These are phyloP conservation scores for Aselliscus stoliczkanus DNA, from an alignment of 2,797 vertebrate species.

Conservation along the genomic window DNA sequence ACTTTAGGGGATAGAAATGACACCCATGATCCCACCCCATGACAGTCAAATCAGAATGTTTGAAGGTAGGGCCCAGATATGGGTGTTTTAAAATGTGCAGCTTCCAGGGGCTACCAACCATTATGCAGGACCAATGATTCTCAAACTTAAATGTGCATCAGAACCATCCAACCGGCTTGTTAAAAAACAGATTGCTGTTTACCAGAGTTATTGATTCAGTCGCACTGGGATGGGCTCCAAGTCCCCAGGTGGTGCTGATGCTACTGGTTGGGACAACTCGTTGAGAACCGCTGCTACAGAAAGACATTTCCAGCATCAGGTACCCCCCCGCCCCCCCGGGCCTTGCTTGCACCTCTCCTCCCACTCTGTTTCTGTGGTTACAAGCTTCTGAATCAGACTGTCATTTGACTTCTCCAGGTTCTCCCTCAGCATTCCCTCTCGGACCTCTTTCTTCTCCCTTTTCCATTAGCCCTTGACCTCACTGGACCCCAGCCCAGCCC, in stretches of 20 bases:
- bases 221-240: not conserved
- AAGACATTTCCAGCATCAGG: rapidly evolving
- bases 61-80: not conserved
- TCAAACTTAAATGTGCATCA: not conserved
- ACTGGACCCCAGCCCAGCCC: not conserved
- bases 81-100: not conserved
- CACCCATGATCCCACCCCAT: not conserved
- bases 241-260: not conserved
- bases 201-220: not conserved
- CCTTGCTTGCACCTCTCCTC: not conserved
- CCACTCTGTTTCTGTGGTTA: not conserved
- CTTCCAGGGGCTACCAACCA: no score
- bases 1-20: not conserved
- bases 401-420: not conserved
- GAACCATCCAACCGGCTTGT: not conserved
- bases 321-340: no score
- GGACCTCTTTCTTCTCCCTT: not conserved
- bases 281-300: not conserved
- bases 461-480: not conserved
- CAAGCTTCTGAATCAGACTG: not conserved
- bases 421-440: not conserved
- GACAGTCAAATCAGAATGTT: not conserved
- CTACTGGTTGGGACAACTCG: not conserved
- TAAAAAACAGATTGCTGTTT: not conserved
- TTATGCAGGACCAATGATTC: not conserved